phyloP scores from a whole-genome alignment of 2,888 invertebrate genomes.

The Ptilodon capucinus region DNA sequence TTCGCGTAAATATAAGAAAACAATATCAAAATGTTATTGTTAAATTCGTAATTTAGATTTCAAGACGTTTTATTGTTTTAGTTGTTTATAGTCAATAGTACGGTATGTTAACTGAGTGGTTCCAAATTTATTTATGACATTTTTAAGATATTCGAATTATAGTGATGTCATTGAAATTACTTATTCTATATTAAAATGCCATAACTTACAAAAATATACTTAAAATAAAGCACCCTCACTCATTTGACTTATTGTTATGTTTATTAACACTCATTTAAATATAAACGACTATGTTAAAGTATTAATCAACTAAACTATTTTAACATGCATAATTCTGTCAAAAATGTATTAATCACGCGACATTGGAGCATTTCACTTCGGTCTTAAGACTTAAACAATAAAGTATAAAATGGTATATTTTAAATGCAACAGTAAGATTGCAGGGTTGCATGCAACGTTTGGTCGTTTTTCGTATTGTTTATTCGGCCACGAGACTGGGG shows the following conservation, averaged over 20 bases:
- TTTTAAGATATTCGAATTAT: too few species aligned
- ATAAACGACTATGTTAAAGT: conserved; percentile 10
- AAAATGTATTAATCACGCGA: conserved; percentile 26
- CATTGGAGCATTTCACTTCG: not conserved
- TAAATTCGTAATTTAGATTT: too few species aligned
- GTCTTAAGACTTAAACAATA: conserved; percentile 11
- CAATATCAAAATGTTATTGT: too few species aligned
- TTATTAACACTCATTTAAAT: not conserved
- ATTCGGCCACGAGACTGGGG: conserved; percentile 35
- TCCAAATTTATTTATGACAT: too few species aligned
- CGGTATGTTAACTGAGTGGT: too few species aligned
- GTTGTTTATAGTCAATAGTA: too few species aligned
- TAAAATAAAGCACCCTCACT: not conserved
- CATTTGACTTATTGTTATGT: not conserved
- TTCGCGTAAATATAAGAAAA: too few species aligned
- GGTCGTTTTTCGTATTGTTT: conserved; percentile 39
- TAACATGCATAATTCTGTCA: conserved; percentile 33
- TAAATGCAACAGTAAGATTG: conserved; percentile 22
- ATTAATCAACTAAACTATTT: conserved; percentile 31
- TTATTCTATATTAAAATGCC: too few species aligned
- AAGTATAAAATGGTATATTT: conserved; percentile 19
- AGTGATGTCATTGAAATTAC: too few species aligned
- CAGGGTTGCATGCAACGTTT: conserved; percentile 31
- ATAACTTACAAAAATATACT: not conserved
- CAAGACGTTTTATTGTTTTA: too few species aligned